phyloP scores from a whole-genome alignment of 2,888 invertebrate genomes.

The Microdon myrmicae region DNA sequence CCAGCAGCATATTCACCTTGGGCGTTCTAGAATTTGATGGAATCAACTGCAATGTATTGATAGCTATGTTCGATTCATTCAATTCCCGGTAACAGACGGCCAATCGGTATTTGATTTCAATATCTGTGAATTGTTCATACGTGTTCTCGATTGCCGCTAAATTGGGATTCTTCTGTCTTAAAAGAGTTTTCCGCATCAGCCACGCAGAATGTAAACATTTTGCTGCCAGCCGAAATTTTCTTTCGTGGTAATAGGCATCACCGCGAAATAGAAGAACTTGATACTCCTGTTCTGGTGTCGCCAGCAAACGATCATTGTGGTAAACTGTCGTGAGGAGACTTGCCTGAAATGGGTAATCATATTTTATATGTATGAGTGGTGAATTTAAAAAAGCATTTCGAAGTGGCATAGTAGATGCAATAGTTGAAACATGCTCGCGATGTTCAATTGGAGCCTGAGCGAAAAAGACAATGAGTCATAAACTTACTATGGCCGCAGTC shows the following conservation, averaged over 20 bases:
- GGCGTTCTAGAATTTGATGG: conserved; percentile 76
- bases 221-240: conserved; percentile 77
- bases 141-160: conserved; percentile 58
- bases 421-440: too few species aligned
- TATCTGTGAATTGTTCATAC: conserved; percentile 67
- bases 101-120: conserved; percentile 79
- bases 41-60: conserved; percentile 59
- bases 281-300: conserved; percentile 72
- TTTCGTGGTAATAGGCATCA: conserved; percentile 75
- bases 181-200: conserved; percentile 61
- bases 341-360: conserved; percentile 68
- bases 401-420: too few species aligned
- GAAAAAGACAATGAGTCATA: too few species aligned
- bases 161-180: conserved; percentile 58
- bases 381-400: too few species aligned
- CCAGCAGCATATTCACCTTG: conserved; percentile 81
- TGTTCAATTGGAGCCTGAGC: too few species aligned
- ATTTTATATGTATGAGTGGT: too few species aligned
- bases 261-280: conserved; percentile 76
- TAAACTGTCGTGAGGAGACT: conserved; percentile 73
- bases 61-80: conserved; percentile 73
- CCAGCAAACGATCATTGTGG: conserved; percentile 70
- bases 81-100: conserved; percentile 76
- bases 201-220: conserved; percentile 70
- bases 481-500: too few species aligned